Evolutionary conservation across 2,797 vertebrate species (phyloP).

Genomic region (Pelobates cultripes): DNA sequence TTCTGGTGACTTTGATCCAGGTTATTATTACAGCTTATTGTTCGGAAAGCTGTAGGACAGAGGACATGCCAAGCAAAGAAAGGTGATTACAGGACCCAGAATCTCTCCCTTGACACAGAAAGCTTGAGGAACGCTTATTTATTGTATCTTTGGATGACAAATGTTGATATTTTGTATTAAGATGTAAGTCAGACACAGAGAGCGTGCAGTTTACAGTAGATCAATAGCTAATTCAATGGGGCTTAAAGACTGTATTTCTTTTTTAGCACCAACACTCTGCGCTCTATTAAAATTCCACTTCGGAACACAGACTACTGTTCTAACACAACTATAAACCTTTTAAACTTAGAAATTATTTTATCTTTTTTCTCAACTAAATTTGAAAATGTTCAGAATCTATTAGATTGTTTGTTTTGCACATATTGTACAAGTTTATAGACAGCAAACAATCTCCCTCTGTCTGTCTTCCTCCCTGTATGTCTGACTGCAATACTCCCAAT

Average conservation of each 20-base stretch:
- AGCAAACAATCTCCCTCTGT: too few relatives aligned
- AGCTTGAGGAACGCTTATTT: not conserved
- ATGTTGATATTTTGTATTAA: slow-evolving; percentile 6
- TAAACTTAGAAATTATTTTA: too few relatives aligned
- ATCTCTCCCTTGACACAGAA: not conserved
- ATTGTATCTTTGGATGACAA: not conserved
- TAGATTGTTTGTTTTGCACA: too few relatives aligned
- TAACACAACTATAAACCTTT: not conserved
- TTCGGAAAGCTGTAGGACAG: not conserved
- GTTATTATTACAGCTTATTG: not conserved
- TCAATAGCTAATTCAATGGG: slow-evolving; percentile 5
- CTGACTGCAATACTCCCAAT: too few relatives aligned
- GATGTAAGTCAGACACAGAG: not conserved
- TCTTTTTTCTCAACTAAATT: too few relatives aligned
- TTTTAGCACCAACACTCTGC: not conserved
- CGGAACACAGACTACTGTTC: not conserved
- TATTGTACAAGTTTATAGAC: too few relatives aligned
- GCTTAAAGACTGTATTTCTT: not conserved
- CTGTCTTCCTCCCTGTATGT: too few relatives aligned
- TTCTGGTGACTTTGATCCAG: not conserved
- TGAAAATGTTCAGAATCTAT: too few relatives aligned
- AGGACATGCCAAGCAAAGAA: not conserved
- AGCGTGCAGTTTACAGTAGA: not conserved
- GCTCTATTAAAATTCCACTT: not conserved
- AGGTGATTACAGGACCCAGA: not conserved